These are phyloP conservation scores for Triops longicaudatus DNA, from an alignment of 1,140 invertebrate species.

Conservation along the genomic window DNA sequence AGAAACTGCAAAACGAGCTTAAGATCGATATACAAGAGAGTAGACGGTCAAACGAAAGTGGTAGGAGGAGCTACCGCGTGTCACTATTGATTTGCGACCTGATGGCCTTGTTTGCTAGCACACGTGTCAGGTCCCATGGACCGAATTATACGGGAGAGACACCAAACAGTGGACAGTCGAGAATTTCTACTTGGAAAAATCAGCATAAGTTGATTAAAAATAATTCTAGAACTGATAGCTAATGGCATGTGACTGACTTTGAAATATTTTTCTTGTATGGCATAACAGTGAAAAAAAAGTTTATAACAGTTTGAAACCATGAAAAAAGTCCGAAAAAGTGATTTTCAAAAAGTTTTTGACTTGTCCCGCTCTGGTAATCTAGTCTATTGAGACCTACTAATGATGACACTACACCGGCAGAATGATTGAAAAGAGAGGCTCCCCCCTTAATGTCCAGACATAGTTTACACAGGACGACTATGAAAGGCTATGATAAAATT, in stretches of 20 bases:
- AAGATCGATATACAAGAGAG: not conserved
- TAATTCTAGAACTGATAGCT: no score
- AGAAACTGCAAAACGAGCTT: not conserved
- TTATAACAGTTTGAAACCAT: not conserved
- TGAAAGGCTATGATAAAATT: not conserved
- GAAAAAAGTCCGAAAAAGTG: not conserved
- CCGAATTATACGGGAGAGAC: not conserved
- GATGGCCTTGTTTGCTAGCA: slow-evolving; percentile 6
- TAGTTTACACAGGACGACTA: not conserved
- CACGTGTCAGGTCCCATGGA: not conserved
- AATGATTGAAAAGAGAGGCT: not conserved
- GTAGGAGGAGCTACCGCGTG: not conserved
- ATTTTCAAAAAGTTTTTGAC: not conserved
- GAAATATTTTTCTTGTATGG: not conserved
- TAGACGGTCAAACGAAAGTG: slow-evolving; percentile 5
- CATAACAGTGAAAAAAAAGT: not conserved
- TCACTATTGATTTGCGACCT: slow-evolving; percentile 1
- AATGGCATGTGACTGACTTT: not conserved
- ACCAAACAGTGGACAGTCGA: not conserved
- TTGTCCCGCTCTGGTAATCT: not conserved
- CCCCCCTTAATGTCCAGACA: slow-evolving; percentile 2
- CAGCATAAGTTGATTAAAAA: not conserved
- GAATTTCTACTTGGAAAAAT: not conserved
- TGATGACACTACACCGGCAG: not conserved
- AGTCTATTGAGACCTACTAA: not conserved